These are phyloP conservation scores for Ruditapes philippinarum DNA, from an alignment of 1,140 invertebrate genomes.

Conservation along the genomic window DNA sequence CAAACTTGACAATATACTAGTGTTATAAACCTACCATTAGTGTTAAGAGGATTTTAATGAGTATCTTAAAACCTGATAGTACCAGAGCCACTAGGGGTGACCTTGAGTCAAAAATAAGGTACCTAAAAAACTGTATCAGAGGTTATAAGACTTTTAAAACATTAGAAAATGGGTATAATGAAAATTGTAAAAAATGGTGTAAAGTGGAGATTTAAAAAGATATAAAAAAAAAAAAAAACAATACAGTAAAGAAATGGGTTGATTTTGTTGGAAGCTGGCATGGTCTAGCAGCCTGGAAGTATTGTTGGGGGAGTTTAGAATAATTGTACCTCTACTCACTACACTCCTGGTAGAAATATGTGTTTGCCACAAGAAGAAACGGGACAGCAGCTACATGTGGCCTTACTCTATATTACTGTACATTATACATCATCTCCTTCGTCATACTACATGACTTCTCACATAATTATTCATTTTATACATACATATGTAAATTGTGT, in stretches of 20 bases:
- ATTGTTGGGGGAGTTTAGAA: too few species aligned
- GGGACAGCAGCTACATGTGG: slow-evolving; percentile 25
- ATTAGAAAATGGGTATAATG: slow-evolving; percentile 19
- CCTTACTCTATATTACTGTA: neutral
- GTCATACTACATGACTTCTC: neutral
- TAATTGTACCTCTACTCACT: slow-evolving; percentile 41
- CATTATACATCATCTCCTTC: slow-evolving; percentile 30
- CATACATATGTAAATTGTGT: too few species aligned
- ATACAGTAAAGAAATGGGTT: neutral
- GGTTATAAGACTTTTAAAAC: neutral
- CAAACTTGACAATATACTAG: too few species aligned
- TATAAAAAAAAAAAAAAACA: neutral
- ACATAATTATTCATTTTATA: too few species aligned
- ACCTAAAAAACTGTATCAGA: neutral
- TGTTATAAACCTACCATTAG: too few species aligned
- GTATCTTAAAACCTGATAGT: slow-evolving; percentile 10
- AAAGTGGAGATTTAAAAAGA: too few species aligned
- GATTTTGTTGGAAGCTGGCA: too few species aligned
- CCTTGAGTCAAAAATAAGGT: neutral
- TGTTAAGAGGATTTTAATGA: too few species aligned
- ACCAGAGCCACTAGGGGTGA: slow-evolving; percentile 53
- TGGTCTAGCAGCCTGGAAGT: too few species aligned
- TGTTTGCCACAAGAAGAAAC: slow-evolving; percentile 22
- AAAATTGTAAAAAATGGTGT: neutral
- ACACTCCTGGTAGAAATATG: neutral